Conservation (phyloP, 2,797 vertebrate genomes). For the Enteromius argenteus region DNA sequence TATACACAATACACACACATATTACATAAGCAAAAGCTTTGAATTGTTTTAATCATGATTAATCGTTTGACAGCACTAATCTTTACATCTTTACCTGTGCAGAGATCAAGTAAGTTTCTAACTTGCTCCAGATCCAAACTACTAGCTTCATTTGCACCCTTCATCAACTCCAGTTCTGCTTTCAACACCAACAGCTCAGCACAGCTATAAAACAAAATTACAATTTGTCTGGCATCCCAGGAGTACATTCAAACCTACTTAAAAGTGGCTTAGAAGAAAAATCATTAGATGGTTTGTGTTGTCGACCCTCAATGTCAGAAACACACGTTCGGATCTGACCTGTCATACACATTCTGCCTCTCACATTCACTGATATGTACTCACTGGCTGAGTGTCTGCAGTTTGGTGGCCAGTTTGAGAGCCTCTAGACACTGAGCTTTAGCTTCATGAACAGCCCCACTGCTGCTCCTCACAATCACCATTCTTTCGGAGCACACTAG, state of each 20-base stretch:
- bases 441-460: conserved; percentile 85
- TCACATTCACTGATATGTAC: conserved; percentile 39
- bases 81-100: conserved; percentile 77
- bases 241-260: background rate
- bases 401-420: conserved; percentile 85
- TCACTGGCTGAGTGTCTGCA: conserved; percentile 86
- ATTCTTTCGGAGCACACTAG: conserved; percentile 84
- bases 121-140: conserved; percentile 84
- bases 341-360: conserved; percentile 6
- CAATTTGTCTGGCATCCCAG: background rate
- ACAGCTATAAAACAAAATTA: conserved; percentile 75
- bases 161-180: conserved; percentile 86
- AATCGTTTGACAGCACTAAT: no score
- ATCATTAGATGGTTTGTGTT: background rate
- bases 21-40: no score
- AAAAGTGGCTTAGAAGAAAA: background rate
- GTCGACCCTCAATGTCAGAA: background rate
- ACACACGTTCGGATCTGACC: background rate
- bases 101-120: conserved; percentile 84
- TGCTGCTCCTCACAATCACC: conserved; percentile 75
- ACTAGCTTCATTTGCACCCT: conserved; percentile 81
- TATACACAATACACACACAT: no score
- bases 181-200: conserved; percentile 88
- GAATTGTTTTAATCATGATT: no score
- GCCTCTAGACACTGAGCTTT: conserved; percentile 92